A percentile compares a stretch with the other conserved stretches of the same genome.
Evolutionary conservation across 1,140 invertebrate genomes (phyloP).

Genomic region (Ectropis grisescens): DNA sequence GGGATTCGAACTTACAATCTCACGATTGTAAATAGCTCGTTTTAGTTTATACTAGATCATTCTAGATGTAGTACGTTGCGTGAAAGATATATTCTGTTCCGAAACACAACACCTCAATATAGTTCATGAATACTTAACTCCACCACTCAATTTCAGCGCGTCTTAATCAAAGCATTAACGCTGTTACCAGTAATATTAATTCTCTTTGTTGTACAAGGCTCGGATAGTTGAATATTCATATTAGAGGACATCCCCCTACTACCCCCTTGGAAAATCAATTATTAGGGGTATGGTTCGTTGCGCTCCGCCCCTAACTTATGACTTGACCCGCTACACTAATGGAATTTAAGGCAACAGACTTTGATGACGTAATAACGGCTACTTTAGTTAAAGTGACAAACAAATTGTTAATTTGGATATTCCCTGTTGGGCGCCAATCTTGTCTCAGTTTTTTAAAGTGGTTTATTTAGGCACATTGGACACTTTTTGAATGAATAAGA

Average conservation of each 20-base stretch:
- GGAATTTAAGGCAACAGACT: slow-evolving; percentile 18
- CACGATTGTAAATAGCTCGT: too few species aligned
- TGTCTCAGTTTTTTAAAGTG: too few species aligned
- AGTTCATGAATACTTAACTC: slow-evolving; percentile 19
- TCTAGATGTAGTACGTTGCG: too few species aligned
- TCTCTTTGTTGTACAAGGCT: slow-evolving; percentile 56
- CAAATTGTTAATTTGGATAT: too few species aligned
- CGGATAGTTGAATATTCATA: slow-evolving; percentile 54
- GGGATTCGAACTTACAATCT: too few species aligned
- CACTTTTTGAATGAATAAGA: too few species aligned
- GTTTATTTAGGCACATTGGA: too few species aligned
- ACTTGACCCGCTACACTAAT: slow-evolving; percentile 30
- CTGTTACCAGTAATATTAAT: slow-evolving; percentile 42
- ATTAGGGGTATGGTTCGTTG: slow-evolving; percentile 45
- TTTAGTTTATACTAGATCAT: too few species aligned
- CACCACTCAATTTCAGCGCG: slow-evolving; percentile 22
- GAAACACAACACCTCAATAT: neutral
- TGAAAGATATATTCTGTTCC: too few species aligned
- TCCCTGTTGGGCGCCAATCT: too few species aligned
- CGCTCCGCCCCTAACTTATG: slow-evolving; percentile 23
- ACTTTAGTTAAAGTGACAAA: too few species aligned
- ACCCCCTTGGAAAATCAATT: slow-evolving; percentile 30
- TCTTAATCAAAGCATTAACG: slow-evolving; percentile 45
- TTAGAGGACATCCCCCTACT: slow-evolving; percentile 19
- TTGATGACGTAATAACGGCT: slow-evolving; percentile 1